Conservation (phyloP, 2,888 invertebrate species). For the Chrysolina haemoptera region DNA sequence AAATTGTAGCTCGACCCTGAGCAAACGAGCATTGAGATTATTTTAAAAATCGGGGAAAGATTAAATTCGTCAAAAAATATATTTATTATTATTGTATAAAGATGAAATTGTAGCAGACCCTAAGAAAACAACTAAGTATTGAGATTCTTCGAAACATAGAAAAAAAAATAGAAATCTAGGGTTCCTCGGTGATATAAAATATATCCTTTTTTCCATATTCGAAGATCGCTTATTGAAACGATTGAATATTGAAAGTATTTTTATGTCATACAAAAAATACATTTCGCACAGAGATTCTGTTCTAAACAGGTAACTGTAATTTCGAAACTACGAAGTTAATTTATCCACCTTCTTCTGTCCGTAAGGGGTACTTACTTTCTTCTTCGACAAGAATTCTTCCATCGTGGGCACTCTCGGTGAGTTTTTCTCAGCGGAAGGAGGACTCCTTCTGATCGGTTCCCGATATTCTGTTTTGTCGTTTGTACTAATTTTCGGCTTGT, state of each 20-base stretch:
- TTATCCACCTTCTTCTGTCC: slow-evolving; percentile 57
- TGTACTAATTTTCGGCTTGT: slow-evolving; percentile 31
- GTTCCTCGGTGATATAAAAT: too few relatives aligned
- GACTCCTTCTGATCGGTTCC: slow-evolving; percentile 8
- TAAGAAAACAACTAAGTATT: too few relatives aligned
- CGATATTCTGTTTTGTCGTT: slow-evolving; percentile 25
- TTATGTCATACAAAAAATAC: slow-evolving; percentile 36
- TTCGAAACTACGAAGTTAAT: slow-evolving; percentile 50
- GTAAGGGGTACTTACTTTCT: slow-evolving; percentile 64
- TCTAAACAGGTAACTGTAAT: slow-evolving; percentile 30
- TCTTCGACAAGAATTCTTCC: slow-evolving; percentile 72
- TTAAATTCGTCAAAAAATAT: too few relatives aligned
- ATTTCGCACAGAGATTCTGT: slow-evolving; percentile 14
- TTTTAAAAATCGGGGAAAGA: too few relatives aligned
- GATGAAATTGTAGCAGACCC: too few relatives aligned
- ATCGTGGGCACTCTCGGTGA: slow-evolving; percentile 71
- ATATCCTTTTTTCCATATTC: too few relatives aligned
- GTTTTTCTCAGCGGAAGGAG: slow-evolving; percentile 65
- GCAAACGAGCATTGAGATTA: too few relatives aligned
- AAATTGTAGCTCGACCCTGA: too few relatives aligned
- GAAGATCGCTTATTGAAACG: background rate
- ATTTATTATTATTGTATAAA: too few relatives aligned
- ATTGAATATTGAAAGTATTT: slow-evolving; percentile 68
- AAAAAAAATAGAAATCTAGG: too few relatives aligned
- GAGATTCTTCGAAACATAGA: too few relatives aligned